Evolutionary conservation across 2,797 vertebrate genomes (phyloP), one percentile per base, ranked within the genome.

Genomic region (Amniataba percoides): DNA sequence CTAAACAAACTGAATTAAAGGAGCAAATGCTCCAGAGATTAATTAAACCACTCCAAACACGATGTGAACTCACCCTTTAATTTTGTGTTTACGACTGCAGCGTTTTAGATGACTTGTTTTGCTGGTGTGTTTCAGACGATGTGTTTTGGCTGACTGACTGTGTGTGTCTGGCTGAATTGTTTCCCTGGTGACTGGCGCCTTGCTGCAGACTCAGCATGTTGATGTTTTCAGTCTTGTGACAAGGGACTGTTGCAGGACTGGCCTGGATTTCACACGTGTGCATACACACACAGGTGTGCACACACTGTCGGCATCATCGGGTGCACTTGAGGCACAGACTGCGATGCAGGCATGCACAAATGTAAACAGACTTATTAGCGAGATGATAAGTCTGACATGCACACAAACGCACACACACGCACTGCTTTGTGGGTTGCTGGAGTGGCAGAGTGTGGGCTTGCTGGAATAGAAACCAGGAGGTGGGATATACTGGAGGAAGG

Each of bases 141-240:
- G 80, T 92, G 85, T 90, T 90, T 88, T 88, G 88, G 86, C 84
- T 89, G 84, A 80, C 60, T 83, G 75, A 15, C 52, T 75, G 77
- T 61, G 78, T 69, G 62, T 64, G 77, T 90, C 82, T 88, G 81
- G 78, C 78, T 86, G 81, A 91, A 84, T 85, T 86, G 88, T 93
- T 91, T 92, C 89, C 82, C 86, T 88, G 90, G 81, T 81, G 88
- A 88, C 90, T 90, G 88, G 83, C 72, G 87, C 85, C 87, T 89
- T 80, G 86, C 88, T 92, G 93, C 92, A 89, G 83, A 93, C 89
- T 92, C 89, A 89, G 92, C 92, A 90, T 91, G 90, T 93, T 92
- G 87, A 92, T 92, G 91, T 93, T 92, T 93, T 92, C 74, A 71
- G 79, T 90, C 92, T 91, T 89, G 91, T 92, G 92, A 92, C 88